Evolutionary conservation across 2,797 vertebrate species (phyloP).

Genomic region (Tokudaia tokunoshimensis): DNA sequence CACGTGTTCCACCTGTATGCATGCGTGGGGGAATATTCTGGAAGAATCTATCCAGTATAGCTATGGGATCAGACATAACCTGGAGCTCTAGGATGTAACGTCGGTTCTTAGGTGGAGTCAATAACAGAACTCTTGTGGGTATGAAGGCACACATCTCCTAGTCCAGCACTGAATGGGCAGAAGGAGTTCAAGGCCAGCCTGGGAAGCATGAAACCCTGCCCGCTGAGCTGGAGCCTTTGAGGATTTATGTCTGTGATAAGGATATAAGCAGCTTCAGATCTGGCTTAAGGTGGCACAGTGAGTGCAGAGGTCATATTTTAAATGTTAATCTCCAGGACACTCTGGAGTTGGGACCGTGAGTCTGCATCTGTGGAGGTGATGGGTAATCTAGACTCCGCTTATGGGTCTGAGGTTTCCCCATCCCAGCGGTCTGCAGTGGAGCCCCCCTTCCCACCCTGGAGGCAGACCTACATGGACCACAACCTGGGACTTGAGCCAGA

Average conservation of each 20-base stretch:
- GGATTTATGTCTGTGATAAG: too few species aligned
- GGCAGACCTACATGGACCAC: neutral
- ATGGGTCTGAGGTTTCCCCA: too few species aligned
- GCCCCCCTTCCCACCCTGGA: accelerated
- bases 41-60: neutral
- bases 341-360: neutral
- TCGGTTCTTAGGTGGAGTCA: neutral
- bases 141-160: neutral
- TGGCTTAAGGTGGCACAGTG: neutral
- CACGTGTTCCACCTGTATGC: slow-evolving; percentile 60
- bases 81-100: neutral
- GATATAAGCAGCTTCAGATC: neutral
- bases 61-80: neutral
- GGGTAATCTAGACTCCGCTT: neutral
- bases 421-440: neutral
- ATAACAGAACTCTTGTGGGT: neutral
- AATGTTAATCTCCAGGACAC: neutral
- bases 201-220: neutral
- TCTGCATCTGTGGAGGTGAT: neutral
- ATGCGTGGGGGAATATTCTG: neutral
- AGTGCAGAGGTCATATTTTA: neutral
- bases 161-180: neutral
- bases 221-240: neutral
- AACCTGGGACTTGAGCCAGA: neutral
- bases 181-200: neutral